phyloP scores from a whole-genome alignment of 2,113 vertebrate genomes.

The Cinclus mexicanus region DNA sequence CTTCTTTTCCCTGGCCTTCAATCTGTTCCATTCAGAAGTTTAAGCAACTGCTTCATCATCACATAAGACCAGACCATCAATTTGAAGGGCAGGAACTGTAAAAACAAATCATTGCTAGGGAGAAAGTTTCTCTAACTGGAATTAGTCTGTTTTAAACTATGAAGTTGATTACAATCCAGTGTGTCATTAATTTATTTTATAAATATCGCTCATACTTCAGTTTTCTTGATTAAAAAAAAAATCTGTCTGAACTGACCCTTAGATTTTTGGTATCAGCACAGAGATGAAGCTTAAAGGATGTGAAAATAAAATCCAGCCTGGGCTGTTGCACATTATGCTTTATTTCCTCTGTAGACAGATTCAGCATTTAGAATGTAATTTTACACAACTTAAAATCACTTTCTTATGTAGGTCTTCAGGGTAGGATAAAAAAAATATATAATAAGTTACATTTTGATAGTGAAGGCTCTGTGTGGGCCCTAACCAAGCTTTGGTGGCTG shows the following conservation, averaged over 20 bases:
- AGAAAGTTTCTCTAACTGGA: background rate
- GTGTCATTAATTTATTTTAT: background rate
- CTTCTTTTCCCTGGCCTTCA: background rate
- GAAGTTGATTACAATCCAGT: background rate
- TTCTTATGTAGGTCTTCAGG: background rate
- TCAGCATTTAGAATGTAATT: background rate
- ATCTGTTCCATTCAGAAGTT: background rate
- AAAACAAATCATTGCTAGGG: background rate
- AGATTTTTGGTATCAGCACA: background rate
- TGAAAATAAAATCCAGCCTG: background rate
- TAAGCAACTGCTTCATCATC: background rate
- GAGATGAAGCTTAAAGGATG: background rate
- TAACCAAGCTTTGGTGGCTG: background rate
- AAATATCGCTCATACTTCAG: background rate
- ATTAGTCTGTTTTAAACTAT: background rate
- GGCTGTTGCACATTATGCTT: background rate
- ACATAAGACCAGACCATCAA: background rate
- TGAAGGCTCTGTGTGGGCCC: background rate
- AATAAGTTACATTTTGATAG: background rate
- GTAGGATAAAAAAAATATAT: background rate
- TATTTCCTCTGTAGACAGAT: background rate
- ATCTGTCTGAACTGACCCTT: background rate
- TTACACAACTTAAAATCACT: background rate
- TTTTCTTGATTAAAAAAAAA: background rate
- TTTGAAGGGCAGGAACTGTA: background rate